These are phyloP conservation scores for Psittacula cyanocephala DNA, from an alignment of 2,113 vertebrate genomes.

Conservation along the genomic window DNA sequence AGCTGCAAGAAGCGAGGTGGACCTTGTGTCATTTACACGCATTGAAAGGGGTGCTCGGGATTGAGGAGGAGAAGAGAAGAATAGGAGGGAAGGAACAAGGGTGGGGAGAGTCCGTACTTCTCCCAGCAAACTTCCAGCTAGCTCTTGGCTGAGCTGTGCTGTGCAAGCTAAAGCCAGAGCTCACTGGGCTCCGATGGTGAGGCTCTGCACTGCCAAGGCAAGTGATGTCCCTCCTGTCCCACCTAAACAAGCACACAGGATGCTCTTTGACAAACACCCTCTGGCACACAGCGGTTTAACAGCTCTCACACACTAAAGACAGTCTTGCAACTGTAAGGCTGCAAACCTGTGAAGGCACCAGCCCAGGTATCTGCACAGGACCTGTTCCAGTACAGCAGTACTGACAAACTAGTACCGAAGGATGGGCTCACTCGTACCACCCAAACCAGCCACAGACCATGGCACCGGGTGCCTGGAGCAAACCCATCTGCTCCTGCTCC, in stretches of 20 bases:
- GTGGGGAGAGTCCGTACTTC: background rate
- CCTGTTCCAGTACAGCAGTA: background rate
- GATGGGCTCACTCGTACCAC: background rate
- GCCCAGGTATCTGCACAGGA: background rate
- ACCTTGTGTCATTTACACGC: background rate
- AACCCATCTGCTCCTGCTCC: background rate
- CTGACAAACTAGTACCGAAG: rapidly evolving
- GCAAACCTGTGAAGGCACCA: background rate
- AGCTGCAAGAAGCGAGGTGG: background rate
- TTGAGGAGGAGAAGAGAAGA: background rate
- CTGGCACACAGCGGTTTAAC: rapidly evolving
- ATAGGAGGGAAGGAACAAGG: background rate
- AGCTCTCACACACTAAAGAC: background rate
- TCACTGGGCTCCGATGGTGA: background rate
- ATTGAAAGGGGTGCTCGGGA: background rate
- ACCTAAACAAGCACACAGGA: rapidly evolving
- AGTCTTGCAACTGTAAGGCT: background rate
- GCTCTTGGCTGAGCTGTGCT: background rate
- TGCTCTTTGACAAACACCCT: background rate
- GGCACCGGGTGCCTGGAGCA: background rate
- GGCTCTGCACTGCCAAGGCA: rapidly evolving
- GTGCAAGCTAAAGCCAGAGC: background rate
- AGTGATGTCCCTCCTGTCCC: rapidly evolving
- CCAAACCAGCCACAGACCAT: rapidly evolving
- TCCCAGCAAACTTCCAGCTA: background rate